Percentiles rank a stretch among this genome's conserved stretches.
These are phyloP conservation scores for Bubo blakistoni DNA, from an alignment of 2,113 vertebrate genomes.

Conservation along the genomic window DNA sequence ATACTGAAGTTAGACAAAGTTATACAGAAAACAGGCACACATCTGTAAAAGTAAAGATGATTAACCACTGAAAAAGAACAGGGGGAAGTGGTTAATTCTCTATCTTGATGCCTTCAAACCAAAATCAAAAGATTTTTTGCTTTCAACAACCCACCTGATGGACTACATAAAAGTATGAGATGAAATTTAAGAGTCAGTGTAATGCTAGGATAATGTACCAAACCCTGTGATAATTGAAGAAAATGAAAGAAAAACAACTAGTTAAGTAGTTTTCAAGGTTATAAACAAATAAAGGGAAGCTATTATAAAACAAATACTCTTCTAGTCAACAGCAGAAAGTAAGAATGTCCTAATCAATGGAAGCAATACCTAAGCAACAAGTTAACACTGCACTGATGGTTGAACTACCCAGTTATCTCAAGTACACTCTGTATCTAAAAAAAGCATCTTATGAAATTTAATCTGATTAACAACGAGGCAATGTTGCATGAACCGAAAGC, in stretches of 20 bases:
- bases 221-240: neutral
- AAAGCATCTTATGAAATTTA: neutral
- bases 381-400: neutral
- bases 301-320: neutral
- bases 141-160: neutral
- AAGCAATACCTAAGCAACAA: neutral
- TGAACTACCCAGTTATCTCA: neutral
- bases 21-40: neutral
- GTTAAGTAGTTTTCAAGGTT: neutral
- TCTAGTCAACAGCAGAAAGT: neutral
- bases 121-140: neutral
- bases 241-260: neutral
- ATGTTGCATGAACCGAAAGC: neutral
- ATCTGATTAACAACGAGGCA: neutral
- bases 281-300: neutral
- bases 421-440: neutral
- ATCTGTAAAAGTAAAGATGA: neutral
- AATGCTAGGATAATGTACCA: neutral
- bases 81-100: neutral
- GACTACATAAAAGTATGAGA: neutral
- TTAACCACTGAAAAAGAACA: neutral
- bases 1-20: neutral
- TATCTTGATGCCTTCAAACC: neutral
- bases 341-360: neutral
- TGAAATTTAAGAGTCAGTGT: neutral